Conservation (phyloP, 1,140 invertebrate genomes). For the Bombus waltoni region DNA sequence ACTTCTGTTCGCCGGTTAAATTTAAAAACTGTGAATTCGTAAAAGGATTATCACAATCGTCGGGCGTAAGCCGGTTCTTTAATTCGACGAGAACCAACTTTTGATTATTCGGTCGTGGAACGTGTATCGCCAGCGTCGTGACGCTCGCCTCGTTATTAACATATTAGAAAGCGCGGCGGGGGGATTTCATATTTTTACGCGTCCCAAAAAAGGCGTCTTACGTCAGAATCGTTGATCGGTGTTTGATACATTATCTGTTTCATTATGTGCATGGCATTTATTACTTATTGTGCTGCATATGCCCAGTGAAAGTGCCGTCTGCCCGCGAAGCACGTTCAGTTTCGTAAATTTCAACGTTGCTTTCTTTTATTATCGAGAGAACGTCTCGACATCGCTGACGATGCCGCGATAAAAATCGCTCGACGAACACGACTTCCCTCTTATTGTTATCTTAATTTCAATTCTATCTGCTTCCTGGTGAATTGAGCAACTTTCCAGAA, state of each 20-base stretch:
- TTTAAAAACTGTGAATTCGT: not conserved
- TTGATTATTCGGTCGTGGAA: conserved; percentile 49
- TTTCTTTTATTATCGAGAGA: conserved; percentile 28
- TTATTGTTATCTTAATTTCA: not conserved
- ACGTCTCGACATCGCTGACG: not conserved
- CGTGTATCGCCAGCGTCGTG: conserved; percentile 30
- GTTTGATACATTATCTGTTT: conserved; percentile 48
- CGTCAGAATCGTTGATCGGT: conserved; percentile 46
- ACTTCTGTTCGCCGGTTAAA: not conserved
- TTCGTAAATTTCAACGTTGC: conserved; percentile 35
- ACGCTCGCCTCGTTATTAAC: conserved; percentile 41
- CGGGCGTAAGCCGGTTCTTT: not conserved
- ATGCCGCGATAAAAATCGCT: not conserved
- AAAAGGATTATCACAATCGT: conserved; percentile 8
- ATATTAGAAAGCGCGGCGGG: conserved; percentile 43
- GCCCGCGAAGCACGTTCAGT: not conserved
- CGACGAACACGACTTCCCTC: conserved; percentile 3
- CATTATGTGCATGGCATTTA: conserved; percentile 52
- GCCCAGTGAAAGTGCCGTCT: conserved; percentile 36
- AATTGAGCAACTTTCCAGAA: not conserved
- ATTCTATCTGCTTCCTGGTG: not conserved
- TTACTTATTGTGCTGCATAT: conserved; percentile 48
- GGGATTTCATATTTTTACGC: conserved; percentile 40
- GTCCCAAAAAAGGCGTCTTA: conserved; percentile 29
- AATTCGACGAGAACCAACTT: conserved; percentile 7